These are phyloP conservation scores for Callopanchax toddi DNA, from an alignment of 2,113 vertebrate genomes.

Conservation along the genomic window DNA sequence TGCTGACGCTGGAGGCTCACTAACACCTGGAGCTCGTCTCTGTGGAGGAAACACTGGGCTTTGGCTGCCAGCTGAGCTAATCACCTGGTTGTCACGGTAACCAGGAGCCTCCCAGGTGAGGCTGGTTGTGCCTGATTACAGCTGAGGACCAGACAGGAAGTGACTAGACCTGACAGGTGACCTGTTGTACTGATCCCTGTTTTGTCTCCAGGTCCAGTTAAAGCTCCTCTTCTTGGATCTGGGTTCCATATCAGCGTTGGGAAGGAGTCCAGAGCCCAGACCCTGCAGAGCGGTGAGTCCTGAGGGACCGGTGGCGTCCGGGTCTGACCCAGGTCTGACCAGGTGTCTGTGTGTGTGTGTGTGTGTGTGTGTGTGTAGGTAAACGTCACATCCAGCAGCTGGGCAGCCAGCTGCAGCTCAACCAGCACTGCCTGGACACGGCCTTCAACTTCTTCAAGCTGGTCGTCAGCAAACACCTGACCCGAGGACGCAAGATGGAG, in stretches of 20 bases:
- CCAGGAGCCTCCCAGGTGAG: conserved; percentile 20
- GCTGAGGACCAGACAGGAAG: not conserved
- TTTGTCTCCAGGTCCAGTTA: conserved; percentile 84
- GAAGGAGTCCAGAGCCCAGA: conserved; percentile 94
- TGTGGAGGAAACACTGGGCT: not conserved
- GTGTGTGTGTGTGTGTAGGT: conserved; percentile 73
- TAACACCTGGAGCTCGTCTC: not conserved
- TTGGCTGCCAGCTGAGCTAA: conserved; percentile 44
- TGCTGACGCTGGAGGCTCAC: conserved; percentile 22
- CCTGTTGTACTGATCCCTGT: no score
- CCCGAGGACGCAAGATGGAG: conserved; percentile 90
- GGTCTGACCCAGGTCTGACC: conserved; percentile 10
- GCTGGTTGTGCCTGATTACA: conserved; percentile 31
- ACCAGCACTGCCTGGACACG: conserved; percentile 96
- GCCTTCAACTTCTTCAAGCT: conserved; percentile 99
- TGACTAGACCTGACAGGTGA: no score
- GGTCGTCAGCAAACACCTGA: conserved; percentile 95
- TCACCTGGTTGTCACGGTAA: conserved; percentile 25
- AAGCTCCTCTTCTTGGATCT: conserved; percentile 87
- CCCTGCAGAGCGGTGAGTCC: conserved; percentile 92
- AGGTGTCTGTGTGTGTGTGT: conserved; percentile 32
- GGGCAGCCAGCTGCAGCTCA: conserved; percentile 94
- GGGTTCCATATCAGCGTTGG: conserved; percentile 93
- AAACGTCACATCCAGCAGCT: conserved; percentile 94
- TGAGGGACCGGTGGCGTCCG: not conserved